phyloP scores from a whole-genome alignment of 2,888 invertebrate species.

The Zelleria hepariella region DNA sequence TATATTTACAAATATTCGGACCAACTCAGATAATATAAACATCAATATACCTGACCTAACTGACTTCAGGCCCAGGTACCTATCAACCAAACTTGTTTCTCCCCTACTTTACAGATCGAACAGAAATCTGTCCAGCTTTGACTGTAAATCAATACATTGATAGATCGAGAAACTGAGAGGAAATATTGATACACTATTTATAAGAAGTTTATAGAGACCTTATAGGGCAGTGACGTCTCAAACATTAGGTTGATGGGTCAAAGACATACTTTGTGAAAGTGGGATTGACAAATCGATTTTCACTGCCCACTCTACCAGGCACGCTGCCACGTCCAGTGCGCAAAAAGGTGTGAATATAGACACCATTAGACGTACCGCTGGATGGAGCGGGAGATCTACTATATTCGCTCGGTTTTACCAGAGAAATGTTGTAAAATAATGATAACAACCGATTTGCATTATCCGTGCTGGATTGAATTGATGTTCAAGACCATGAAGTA shows the following conservation, averaged over 20 bases:
- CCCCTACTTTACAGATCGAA: background rate
- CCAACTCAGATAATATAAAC: background rate
- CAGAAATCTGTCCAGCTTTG: background rate
- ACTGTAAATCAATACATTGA: background rate
- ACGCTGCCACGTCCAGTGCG: background rate
- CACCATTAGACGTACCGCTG: background rate
- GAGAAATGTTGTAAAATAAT: background rate
- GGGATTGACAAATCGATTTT: background rate
- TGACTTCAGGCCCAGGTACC: background rate
- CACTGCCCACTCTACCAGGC: background rate
- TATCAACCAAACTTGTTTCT: background rate
- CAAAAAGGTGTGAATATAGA: background rate
- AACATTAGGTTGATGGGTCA: background rate
- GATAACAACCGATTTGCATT: background rate
- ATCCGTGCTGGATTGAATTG: background rate
- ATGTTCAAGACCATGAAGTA: too few species aligned
- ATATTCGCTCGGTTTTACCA: background rate
- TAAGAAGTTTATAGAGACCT: background rate
- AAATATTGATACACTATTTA: background rate
- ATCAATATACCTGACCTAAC: background rate
- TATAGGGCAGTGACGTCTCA: background rate
- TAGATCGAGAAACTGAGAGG: background rate
- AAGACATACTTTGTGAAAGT: background rate
- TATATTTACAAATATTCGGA: background rate
- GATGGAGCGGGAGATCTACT: background rate